phyloP scores from a whole-genome alignment of 2,797 vertebrate genomes.

The Amphiprion clarkii region DNA sequence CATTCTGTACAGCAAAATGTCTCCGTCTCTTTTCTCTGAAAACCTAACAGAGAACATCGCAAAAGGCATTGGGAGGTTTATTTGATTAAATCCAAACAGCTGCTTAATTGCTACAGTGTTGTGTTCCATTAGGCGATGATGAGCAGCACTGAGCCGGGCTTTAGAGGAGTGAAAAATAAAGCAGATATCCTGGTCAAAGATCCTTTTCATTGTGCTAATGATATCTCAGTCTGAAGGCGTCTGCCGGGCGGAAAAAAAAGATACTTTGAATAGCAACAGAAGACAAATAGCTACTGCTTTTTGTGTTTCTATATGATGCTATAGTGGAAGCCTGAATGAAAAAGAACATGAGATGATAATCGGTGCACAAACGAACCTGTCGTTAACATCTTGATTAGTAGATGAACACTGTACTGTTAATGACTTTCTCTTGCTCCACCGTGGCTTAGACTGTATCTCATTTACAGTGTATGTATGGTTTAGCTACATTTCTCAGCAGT shows the following conservation, averaged over 20 bases:
- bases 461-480: neutral
- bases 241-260: neutral
- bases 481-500: too few species aligned
- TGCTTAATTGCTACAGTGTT: slow-evolving; percentile 72
- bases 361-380: neutral
- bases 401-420: neutral
- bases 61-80: slow-evolving; percentile 59
- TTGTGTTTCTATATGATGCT: neutral
- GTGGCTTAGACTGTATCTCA: neutral
- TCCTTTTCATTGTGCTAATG: slow-evolving; percentile 55
- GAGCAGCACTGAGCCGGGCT: slow-evolving; percentile 52
- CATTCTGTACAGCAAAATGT: slow-evolving; percentile 13
- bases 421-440: neutral
- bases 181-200: slow-evolving; percentile 61
- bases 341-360: too few species aligned
- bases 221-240: slow-evolving; percentile 34
- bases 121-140: slow-evolving; percentile 68
- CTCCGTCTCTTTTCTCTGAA: slow-evolving; percentile 29
- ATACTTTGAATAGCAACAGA: slow-evolving; percentile 24
- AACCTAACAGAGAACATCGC: slow-evolving; percentile 18
- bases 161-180: slow-evolving; percentile 57
- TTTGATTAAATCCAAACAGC: slow-evolving; percentile 75
- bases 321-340: too few species aligned
- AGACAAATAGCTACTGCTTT: neutral
- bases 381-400: neutral